A percentile compares a stretch with the other conserved stretches of the same genome.
Evolutionary conservation across 2,797 vertebrate genomes (phyloP).

Genomic region (Chiloscyllium punctatum): DNA sequence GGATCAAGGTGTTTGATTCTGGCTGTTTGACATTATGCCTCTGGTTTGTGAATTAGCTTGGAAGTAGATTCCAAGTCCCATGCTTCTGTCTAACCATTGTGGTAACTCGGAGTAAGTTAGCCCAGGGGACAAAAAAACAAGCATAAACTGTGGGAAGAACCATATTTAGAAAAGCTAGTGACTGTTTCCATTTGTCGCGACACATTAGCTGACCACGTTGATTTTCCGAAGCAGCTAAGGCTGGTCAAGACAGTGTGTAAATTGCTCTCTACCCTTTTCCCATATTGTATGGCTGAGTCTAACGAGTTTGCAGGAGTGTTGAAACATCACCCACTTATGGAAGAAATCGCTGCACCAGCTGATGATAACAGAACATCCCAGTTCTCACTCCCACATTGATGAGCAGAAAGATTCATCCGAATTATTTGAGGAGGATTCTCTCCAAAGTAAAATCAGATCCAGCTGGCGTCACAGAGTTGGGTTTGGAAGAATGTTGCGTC

Average conservation of each 20-base stretch:
- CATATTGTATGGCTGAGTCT: neutral
- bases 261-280: neutral
- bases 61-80: neutral
- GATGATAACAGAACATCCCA: neutral
- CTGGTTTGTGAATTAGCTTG: neutral
- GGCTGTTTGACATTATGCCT: neutral
- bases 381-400: neutral
- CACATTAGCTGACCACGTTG: neutral
- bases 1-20: neutral
- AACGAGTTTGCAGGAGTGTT: neutral
- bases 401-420: neutral
- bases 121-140: no score
- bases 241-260: neutral
- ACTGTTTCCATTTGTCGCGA: neutral
- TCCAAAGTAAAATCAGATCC: neutral
- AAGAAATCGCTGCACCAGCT: neutral
- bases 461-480: neutral
- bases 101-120: neutral
- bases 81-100: neutral
- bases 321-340: neutral
- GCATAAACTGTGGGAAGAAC: no score
- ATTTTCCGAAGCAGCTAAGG: neutral
- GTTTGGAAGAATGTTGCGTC: neutral
- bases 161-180: neutral
- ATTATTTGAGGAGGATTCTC: neutral